phyloP scores from a whole-genome alignment of 1,140 invertebrate genomes.

The Drosophila tani region DNA sequence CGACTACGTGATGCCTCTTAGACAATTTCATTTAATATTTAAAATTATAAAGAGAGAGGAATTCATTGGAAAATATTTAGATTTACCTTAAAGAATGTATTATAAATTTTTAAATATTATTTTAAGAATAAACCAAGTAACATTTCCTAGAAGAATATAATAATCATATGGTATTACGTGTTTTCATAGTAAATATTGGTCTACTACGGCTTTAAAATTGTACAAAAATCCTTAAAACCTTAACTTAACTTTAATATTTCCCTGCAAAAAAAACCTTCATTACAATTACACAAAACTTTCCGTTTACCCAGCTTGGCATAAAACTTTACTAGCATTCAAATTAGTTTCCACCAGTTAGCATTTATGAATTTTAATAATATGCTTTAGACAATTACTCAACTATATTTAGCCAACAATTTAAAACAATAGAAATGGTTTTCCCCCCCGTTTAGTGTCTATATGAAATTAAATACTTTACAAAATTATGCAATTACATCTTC shows the following conservation, averaged over 20 bases:
- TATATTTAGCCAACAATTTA: slow-evolving; percentile 7
- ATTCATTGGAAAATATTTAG: neutral
- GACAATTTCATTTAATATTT: neutral
- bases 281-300: neutral
- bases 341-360: neutral
- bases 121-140: neutral
- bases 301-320: neutral
- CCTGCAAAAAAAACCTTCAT: too few relatives aligned
- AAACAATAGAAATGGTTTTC: slow-evolving; percentile 2
- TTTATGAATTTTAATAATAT: neutral
- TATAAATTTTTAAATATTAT: neutral
- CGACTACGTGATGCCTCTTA: neutral
- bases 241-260: neutral
- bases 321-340: slow-evolving; percentile 5
- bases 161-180: too few relatives aligned
- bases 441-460: neutral
- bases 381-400: slow-evolving; percentile 4
- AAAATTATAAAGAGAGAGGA: too few relatives aligned
- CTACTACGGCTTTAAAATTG: too few relatives aligned
- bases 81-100: too few relatives aligned
- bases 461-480: slow-evolving; percentile 1
- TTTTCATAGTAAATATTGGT: too few relatives aligned
- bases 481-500: slow-evolving; percentile 4
- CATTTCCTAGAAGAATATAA: too few relatives aligned
- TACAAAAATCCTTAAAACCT: neutral